Conservation (phyloP, 2,797 vertebrate species). For the Channa striata region DNA sequence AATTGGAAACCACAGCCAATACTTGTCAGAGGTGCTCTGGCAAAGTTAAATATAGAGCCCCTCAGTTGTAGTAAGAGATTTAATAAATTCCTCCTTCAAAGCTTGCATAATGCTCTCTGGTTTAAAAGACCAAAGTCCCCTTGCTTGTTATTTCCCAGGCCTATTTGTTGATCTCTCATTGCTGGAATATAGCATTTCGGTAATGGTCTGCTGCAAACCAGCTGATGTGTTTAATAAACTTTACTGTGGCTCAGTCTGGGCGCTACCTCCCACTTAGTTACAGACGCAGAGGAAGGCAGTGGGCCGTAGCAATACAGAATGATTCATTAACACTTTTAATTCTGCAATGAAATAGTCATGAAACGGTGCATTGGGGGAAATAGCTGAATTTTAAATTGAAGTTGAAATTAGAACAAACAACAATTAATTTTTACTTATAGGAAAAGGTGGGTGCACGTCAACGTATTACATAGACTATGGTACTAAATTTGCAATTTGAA, state of each 20-base stretch:
- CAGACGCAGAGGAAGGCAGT: constrained; percentile 44
- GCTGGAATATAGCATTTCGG: constrained; percentile 74
- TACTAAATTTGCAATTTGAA: not conserved
- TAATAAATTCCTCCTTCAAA: constrained; percentile 81
- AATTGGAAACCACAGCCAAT: constrained; percentile 81
- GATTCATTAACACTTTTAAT: constrained; percentile 62
- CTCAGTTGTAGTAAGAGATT: constrained; percentile 81
- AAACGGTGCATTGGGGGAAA: not conserved
- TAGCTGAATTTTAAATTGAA: not conserved
- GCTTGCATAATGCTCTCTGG: constrained; percentile 74
- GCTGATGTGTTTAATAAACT: constrained; percentile 84
- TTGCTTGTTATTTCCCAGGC: constrained; percentile 74
- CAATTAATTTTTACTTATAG: not conserved
- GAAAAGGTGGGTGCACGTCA: not conserved
- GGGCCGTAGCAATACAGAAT: constrained; percentile 53
- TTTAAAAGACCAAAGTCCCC: constrained; percentile 77
- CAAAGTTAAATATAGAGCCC: constrained; percentile 86
- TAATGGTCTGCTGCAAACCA: constrained; percentile 78
- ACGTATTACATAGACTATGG: not conserved
- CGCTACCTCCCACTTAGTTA: constrained; percentile 76
- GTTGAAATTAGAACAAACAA: not conserved
- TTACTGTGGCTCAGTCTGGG: constrained; percentile 75
- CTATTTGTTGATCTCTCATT: constrained; percentile 79
- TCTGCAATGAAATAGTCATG: constrained; percentile 42
- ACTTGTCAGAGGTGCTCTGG: constrained; percentile 79